These are phyloP conservation scores for Phalera bucephala DNA, from an alignment of 2,888 invertebrate genomes.

Conservation along the genomic window DNA sequence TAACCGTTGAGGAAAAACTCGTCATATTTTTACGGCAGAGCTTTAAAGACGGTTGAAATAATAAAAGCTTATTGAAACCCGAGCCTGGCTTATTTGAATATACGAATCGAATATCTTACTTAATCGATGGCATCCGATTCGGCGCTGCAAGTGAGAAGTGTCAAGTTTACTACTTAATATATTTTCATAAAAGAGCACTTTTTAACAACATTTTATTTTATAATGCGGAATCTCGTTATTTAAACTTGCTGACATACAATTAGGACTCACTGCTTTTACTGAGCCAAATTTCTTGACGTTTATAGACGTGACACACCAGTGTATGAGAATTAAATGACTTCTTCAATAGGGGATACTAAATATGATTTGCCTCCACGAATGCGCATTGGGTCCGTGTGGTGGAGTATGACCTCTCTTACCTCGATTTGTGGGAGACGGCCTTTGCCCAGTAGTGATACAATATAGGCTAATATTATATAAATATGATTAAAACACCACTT, in stretches of 20 bases:
- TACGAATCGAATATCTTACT: conserved; percentile 56
- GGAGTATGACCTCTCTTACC: no score
- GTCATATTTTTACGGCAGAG: conserved; percentile 29
- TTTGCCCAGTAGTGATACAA: no score
- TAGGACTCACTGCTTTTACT: conserved; percentile 34
- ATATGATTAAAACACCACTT: no score
- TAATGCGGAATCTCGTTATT: conserved; percentile 39
- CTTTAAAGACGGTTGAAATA: conserved; percentile 41
- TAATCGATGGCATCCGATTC: conserved; percentile 55
- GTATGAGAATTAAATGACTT: no score
- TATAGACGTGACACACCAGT: no score
- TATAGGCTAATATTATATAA: no score
- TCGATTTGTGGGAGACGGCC: no score
- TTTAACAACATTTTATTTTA: conserved; percentile 47
- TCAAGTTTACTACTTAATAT: conserved; percentile 58
- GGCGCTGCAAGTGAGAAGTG: conserved; percentile 56
- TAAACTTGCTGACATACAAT: conserved; percentile 37
- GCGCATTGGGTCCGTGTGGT: no score
- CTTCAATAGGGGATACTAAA: no score
- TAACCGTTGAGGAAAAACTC: conserved; percentile 35
- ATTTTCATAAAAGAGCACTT: conserved; percentile 55
- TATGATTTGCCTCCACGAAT: no score
- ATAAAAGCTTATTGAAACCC: conserved; percentile 45
- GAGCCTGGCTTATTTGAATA: conserved; percentile 53
- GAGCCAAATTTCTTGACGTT: conserved; percentile 13